Conservation (phyloP, 2,888 invertebrate genomes). For the Sicus ferrugineus region DNA sequence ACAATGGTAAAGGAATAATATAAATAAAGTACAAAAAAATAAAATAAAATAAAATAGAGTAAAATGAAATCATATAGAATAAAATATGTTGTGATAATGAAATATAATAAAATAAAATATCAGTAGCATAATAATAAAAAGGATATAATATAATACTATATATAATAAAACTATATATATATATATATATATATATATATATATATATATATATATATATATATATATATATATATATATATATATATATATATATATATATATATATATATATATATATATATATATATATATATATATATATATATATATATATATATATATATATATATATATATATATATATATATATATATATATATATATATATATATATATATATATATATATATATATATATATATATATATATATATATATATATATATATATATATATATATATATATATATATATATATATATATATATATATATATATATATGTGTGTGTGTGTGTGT, state of each 20-base stretch:
- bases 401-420: neutral
- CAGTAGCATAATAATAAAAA: no score
- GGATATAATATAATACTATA: no score
- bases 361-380: neutral
- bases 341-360: neutral
- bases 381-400: neutral
- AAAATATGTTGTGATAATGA: no score
- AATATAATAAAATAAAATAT: no score
- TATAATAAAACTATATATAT: neutral
- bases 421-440: neutral
- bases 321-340: neutral
- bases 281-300: neutral
- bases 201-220: neutral
- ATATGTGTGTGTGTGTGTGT: neutral
- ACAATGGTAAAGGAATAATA: no score
- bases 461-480: neutral
- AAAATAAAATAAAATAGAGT: no score
- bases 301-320: neutral
- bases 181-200: neutral
- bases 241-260: neutral
- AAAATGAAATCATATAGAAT: no score
- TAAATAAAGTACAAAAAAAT: no score
- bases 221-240: neutral
- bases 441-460: neutral
- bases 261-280: neutral